Evolutionary conservation across 1,140 invertebrate genomes (phyloP), one percentile per base, ranked within the genome.

Genomic region (Holcopasites calliopsidis): DNA sequence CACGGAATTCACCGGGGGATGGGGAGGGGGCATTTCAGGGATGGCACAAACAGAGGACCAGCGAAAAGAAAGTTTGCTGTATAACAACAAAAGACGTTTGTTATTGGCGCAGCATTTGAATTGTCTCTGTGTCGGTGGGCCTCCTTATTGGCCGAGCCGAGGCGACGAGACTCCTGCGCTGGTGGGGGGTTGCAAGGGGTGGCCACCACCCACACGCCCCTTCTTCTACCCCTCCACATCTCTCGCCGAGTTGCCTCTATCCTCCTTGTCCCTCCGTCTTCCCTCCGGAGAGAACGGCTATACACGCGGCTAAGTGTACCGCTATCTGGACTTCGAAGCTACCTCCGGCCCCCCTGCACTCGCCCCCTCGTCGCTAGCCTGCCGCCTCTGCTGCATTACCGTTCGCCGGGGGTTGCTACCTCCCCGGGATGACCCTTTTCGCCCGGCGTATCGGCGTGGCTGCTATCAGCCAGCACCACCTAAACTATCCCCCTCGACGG

Each of bases 81-180:
- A 73, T 84, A 91, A 91, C 91, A 92, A 92, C 91, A 91, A 92
- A 91, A 91, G 91, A 90, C 91, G 90, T 92, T 91, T 92, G 91
- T 92, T 92, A 92, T 91, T 92, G 91, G 91, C 79, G 85, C 87
- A 89, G 89, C 89, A 91, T 91, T 91, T 87, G 89, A 91, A 91
- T 92, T 91, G 90, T 92, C 91, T 89, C 89, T 88, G 86, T 87
- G 89, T 89, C 82, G 85, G 86, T 83, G 82, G 74, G 86, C 85
- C 89, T 91, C 85, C 91, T 91, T 92, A 92, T 92, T 91, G 91
- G 91, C 90, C 76, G 83, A 80, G 84, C 87, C 85, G 86, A 83
- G 86, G 86, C 85, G 86, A 88, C 86, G 88, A 86, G 86, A 88
- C 85, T 87, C 83, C 84, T 83, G 77, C 79, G 85, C 78, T 85